Evolutionary conservation across 2,113 vertebrate species (phyloP).

Genomic region (Leucopsar rothschildi): DNA sequence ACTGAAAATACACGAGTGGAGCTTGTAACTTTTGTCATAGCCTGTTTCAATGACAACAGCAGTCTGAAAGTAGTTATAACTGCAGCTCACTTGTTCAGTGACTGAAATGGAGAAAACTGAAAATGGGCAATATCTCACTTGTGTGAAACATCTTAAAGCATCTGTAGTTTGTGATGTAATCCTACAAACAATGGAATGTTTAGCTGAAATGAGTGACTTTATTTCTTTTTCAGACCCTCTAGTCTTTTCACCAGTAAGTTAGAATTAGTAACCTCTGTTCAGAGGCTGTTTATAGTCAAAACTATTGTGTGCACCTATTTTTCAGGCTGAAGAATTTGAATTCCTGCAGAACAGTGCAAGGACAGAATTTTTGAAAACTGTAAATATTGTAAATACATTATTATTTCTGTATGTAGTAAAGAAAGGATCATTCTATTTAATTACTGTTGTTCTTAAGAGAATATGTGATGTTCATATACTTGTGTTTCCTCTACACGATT

Average conservation of each 20-base stretch:
- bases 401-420: conserved; percentile 32
- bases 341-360: not conserved
- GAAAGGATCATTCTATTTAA: conserved; percentile 11
- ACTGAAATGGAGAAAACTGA: not conserved
- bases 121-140: not conserved
- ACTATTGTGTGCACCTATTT: not conserved
- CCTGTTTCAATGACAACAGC: not conserved
- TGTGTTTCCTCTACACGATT: conserved; percentile 8
- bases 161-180: not conserved
- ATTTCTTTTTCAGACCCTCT: not conserved
- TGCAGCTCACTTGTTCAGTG: not conserved
- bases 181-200: not conserved
- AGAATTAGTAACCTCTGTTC: not conserved
- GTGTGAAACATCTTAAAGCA: not conserved
- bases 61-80: not conserved
- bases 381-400: conserved; percentile 40
- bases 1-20: not conserved
- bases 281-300: not conserved
- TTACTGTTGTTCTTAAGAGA: not conserved
- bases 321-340: not conserved
- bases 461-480: not conserved
- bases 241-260: not conserved
- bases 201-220: not conserved
- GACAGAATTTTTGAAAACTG: not conserved
- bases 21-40: not conserved